These are phyloP conservation scores for Littorina saxatilis DNA, from an alignment of 1,140 invertebrate species.

Conservation along the genomic window DNA sequence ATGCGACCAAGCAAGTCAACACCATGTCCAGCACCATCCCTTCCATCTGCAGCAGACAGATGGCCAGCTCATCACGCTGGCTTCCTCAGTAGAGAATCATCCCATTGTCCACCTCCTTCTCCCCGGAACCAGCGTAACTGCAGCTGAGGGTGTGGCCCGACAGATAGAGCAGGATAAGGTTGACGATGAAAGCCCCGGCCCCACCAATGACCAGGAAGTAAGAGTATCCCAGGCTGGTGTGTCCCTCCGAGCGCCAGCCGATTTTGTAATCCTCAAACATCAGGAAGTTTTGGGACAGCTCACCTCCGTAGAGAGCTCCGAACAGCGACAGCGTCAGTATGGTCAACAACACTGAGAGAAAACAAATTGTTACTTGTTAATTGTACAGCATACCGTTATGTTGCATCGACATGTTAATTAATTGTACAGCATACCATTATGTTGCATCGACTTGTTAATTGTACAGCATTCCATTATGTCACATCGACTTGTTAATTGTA, in stretches of 20 bases:
- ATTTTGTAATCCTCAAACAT: slow-evolving; percentile 83
- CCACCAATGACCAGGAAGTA: slow-evolving; percentile 88
- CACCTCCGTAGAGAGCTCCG: slow-evolving; percentile 85
- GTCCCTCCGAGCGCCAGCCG: slow-evolving; percentile 83
- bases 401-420: too few relatives aligned
- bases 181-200: slow-evolving; percentile 83
- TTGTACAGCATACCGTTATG: too few relatives aligned
- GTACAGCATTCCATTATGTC: too few relatives aligned
- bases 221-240: slow-evolving; percentile 85
- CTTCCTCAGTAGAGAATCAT: slow-evolving; percentile 66
- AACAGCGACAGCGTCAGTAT: slow-evolving; percentile 84
- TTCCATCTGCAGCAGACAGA: too few relatives aligned
- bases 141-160: slow-evolving; percentile 61
- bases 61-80: background rate
- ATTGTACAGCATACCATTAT: too few relatives aligned
- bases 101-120: slow-evolving; percentile 69
- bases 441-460: too few relatives aligned
- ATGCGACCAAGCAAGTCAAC: too few relatives aligned
- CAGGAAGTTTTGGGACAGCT: slow-evolving; percentile 86
- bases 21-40: too few relatives aligned
- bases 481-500: too few relatives aligned
- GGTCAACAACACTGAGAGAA: slow-evolving; percentile 84
- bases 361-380: too few relatives aligned
- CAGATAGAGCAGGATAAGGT: slow-evolving; percentile 85
- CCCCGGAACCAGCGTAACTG: slow-evolving; percentile 57